Evolutionary conservation across 1,140 invertebrate genomes (phyloP).

Genomic region (Macrobrachium nipponense): DNA sequence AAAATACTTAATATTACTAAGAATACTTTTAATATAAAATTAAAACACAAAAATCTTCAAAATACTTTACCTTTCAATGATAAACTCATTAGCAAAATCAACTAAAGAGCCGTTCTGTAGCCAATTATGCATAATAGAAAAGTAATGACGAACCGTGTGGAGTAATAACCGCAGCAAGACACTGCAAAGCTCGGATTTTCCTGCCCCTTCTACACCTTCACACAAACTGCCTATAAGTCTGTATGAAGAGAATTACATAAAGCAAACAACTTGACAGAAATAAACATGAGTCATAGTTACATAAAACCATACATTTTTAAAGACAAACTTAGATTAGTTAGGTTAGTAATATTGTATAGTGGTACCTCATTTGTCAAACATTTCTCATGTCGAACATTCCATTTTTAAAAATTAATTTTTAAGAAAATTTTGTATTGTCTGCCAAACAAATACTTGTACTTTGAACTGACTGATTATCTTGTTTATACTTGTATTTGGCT

Average conservation of each 20-base stretch:
- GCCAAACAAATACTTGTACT: no score
- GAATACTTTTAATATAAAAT: no score
- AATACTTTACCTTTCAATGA: slow-evolving; percentile 32
- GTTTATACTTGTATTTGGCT: no score
- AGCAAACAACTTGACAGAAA: not conserved
- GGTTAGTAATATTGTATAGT: no score
- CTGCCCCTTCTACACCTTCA: slow-evolving; percentile 38
- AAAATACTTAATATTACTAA: not conserved
- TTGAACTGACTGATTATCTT: no score
- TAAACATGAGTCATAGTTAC: not conserved
- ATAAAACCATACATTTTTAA: no score
- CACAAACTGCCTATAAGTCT: slow-evolving; percentile 42
- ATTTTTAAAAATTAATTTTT: no score
- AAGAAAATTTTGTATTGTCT: no score
- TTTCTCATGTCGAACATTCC: no score
- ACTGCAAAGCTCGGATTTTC: not conserved
- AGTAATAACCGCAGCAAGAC: slow-evolving; percentile 34
- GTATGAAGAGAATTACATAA: not conserved
- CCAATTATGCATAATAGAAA: slow-evolving; percentile 38
- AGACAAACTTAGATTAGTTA: no score
- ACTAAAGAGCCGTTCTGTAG: slow-evolving; percentile 29
- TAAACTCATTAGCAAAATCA: slow-evolving; percentile 35
- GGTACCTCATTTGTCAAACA: no score
- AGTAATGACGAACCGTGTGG: slow-evolving; percentile 38
- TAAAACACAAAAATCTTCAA: no score